Percentiles rank a stretch among this genome's conserved stretches.
phyloP scores from a whole-genome alignment of 1,140 invertebrate species.

The Stenopsyche tienmushanensis region DNA sequence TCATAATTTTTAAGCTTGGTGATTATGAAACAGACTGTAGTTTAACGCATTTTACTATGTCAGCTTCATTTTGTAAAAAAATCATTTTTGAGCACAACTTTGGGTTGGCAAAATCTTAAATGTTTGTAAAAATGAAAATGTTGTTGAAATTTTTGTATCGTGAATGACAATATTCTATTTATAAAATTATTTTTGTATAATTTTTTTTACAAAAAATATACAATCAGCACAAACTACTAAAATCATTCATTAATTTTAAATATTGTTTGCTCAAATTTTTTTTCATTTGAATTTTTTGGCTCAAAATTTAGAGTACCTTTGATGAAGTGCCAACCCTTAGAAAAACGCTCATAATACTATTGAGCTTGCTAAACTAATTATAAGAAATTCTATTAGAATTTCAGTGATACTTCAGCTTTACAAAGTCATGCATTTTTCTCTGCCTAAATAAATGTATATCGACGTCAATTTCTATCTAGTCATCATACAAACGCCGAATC shows the following conservation, averaged over 20 bases:
- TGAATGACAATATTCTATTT: slow-evolving; percentile 25
- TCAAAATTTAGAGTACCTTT: not conserved
- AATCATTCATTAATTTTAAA: slow-evolving; percentile 12
- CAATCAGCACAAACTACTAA: not conserved
- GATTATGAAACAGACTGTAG: no score
- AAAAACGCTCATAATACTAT: slow-evolving; percentile 25
- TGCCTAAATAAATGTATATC: slow-evolving; percentile 30
- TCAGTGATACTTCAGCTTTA: slow-evolving; percentile 43
- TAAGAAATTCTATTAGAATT: slow-evolving; percentile 40
- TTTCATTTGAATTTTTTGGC: not conserved
- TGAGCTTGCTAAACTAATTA: slow-evolving; percentile 32
- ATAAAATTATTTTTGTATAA: slow-evolving; percentile 25
- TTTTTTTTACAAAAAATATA: slow-evolving; percentile 2
- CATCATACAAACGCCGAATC: not conserved
- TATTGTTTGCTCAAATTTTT: slow-evolving; percentile 2
- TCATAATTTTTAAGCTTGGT: no score
- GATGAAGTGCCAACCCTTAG: slow-evolving; percentile 38
- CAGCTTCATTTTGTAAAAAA: slow-evolving; percentile 11
- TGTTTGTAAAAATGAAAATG: slow-evolving; percentile 5
- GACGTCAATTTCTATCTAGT: slow-evolving; percentile 30
- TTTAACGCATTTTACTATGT: no score
- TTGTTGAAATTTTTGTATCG: slow-evolving; percentile 9
- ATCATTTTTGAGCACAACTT: slow-evolving; percentile 21
- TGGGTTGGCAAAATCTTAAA: slow-evolving; percentile 27
- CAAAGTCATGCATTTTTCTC: slow-evolving; percentile 38